Evolutionary conservation across 1,140 invertebrate species (phyloP).

Genomic region (Drosophila oshimai): DNA sequence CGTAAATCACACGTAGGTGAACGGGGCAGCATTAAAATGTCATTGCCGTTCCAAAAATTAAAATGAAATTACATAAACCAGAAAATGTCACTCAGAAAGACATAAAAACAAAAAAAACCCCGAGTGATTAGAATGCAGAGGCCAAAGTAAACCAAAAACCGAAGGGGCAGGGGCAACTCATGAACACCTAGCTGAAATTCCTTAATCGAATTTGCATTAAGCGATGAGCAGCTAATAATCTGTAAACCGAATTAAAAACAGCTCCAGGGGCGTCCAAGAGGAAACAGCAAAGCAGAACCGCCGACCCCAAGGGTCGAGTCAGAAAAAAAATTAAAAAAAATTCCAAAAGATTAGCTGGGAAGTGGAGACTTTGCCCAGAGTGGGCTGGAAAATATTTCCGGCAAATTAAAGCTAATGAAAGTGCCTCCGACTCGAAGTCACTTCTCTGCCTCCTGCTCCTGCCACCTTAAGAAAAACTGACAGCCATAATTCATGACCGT

Average conservation of each 20-base stretch:
- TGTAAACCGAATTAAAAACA: conserved; percentile 77
- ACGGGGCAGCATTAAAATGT: conserved; percentile 47
- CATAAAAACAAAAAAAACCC: not conserved
- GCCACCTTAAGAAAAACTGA: conserved; percentile 75
- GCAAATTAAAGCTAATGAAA: conserved; percentile 82
- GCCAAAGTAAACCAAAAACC: not conserved
- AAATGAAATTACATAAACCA: conserved; percentile 64
- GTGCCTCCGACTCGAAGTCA: conserved; percentile 32
- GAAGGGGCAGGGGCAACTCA: not conserved
- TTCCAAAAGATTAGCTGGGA: conserved; percentile 21
- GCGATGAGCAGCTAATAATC: conserved; percentile 78
- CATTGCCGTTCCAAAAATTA: conserved; percentile 45
- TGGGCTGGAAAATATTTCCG: conserved; percentile 71
- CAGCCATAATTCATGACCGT: conserved; percentile 75
- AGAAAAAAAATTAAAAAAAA: conserved; percentile 13
- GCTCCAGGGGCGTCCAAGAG: conserved; percentile 55
- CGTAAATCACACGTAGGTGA: conserved; percentile 53
- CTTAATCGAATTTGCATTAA: conserved; percentile 74
- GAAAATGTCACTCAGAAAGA: conserved; percentile 14
- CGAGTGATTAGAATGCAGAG: conserved; percentile 7
- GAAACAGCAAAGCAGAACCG: conserved; percentile 49
- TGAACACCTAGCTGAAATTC: conserved; percentile 48
- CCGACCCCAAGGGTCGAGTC: conserved; percentile 34
- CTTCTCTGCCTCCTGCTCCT: too few relatives aligned
- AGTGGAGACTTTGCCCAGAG: not conserved